Conservation (phyloP, 37 sponge, comb jelly and placozoan species). For the Cladorhizidae sp. region DNA sequence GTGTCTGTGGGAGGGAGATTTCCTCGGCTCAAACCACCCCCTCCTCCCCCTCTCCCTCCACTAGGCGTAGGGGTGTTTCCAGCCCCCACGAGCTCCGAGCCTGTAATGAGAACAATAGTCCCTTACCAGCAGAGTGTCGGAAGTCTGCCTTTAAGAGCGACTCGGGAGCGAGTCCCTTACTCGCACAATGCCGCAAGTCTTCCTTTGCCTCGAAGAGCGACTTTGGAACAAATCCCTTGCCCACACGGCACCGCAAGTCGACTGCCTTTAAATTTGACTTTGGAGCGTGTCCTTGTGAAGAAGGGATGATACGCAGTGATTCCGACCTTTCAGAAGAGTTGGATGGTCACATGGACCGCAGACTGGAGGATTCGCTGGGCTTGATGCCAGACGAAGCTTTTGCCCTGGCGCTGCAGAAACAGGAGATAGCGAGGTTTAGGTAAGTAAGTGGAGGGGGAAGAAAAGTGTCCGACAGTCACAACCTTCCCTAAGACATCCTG, state of each 20-base stretch:
- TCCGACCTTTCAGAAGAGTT: slow-evolving; percentile 19
- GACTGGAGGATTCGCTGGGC: slow-evolving; percentile 2
- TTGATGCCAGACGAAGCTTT: slow-evolving; percentile 27
- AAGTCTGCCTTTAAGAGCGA: neutral
- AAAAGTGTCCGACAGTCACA: no score
- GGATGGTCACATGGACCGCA: slow-evolving; percentile 11
- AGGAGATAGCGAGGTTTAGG: slow-evolving; percentile 23
- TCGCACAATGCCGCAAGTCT: no score
- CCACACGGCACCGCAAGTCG: neutral
- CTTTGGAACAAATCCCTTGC: neutral
- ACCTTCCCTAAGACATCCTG: no score
- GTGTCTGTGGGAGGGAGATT: neutral
- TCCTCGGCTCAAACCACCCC: neutral
- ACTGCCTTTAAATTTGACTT: neutral
- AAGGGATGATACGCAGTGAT: neutral
- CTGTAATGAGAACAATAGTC: neutral
- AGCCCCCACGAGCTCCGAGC: slow-evolving; percentile 9
- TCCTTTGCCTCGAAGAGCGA: neutral
- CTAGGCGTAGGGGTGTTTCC: neutral
- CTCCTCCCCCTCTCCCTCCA: neutral
- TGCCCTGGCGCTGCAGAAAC: slow-evolving; percentile 24
- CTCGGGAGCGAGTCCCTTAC: no score
- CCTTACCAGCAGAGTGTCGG: neutral
- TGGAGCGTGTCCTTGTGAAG: neutral
- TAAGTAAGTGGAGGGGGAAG: neutral